These are phyloP conservation scores for Artemisiospiza belli DNA, from an alignment of 2,113 vertebrate genomes.

Conservation along the genomic window DNA sequence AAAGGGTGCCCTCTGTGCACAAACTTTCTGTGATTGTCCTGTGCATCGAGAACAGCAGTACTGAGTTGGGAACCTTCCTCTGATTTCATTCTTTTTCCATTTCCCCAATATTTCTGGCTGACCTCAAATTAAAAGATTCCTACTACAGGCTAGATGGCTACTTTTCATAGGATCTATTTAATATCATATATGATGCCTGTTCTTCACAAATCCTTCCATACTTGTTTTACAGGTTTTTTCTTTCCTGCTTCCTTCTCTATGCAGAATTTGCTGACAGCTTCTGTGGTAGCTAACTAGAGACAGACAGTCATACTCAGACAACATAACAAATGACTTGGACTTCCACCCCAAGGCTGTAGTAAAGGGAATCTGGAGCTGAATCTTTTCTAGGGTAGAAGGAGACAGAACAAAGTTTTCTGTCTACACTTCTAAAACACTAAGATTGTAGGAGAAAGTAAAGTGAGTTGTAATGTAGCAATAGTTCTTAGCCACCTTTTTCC, in stretches of 20 bases:
- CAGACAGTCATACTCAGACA: not conserved
- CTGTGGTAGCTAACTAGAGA: not conserved
- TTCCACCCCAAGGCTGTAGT: not conserved
- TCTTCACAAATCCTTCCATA: not conserved
- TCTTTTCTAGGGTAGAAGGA: not conserved
- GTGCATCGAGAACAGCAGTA: rapidly evolving
- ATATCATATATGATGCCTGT: not conserved
- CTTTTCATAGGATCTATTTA: not conserved
- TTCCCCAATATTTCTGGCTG: not conserved
- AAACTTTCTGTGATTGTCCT: not conserved
- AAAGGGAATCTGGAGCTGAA: not conserved
- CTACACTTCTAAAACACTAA: not conserved
- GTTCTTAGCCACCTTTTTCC: not conserved
- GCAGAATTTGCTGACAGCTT: not conserved
- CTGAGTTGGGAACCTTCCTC: not conserved
- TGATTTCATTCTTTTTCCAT: not conserved
- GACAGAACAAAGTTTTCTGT: not conserved
- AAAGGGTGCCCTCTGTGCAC: not conserved
- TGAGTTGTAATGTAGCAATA: not conserved
- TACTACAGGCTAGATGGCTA: not conserved
- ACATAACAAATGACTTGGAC: not conserved
- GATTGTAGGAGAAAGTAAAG: not conserved
- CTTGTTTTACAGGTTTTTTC: not conserved
- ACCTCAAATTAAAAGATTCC: not conserved
- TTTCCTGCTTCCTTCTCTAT: not conserved